These are phyloP conservation scores for Sialis lutaria DNA, from an alignment of 2,888 invertebrate genomes.

Conservation along the genomic window DNA sequence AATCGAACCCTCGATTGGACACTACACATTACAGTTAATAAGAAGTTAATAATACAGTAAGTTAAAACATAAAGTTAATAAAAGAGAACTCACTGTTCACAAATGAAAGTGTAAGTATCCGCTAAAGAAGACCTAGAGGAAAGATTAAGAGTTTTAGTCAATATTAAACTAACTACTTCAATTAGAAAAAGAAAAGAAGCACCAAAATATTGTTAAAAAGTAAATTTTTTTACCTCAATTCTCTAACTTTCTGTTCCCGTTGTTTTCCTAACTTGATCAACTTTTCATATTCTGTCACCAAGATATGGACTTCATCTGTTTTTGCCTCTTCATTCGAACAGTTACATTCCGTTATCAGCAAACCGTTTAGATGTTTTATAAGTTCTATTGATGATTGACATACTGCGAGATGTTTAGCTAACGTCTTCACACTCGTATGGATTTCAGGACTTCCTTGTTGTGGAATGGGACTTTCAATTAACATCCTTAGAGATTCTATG, in stretches of 20 bases:
- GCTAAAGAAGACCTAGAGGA: conserved; percentile 32
- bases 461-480: conserved; percentile 40
- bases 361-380: conserved; percentile 58
- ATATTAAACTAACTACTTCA: conserved; percentile 1
- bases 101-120: conserved; percentile 37
- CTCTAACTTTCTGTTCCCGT: conserved; percentile 58
- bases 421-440: conserved; percentile 46
- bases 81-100: conserved; percentile 36
- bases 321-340: conserved; percentile 47
- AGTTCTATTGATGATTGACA: conserved; percentile 69
- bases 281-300: conserved; percentile 48
- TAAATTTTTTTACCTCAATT: conserved; percentile 46
- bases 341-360: conserved; percentile 57
- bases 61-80: conserved; percentile 2
- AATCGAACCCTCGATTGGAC: no score
- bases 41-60: no score
- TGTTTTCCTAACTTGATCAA: conserved; percentile 53
- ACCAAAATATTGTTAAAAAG: background rate
- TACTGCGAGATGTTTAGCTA: conserved; percentile 57
- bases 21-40: no score
- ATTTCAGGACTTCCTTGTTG: conserved; percentile 33
- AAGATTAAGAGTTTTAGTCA: conserved; percentile 13
- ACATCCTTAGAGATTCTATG: conserved; percentile 45
- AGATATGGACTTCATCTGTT: conserved; percentile 41
- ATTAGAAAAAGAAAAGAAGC: background rate